Evolutionary conservation across 2,888 invertebrate genomes (phyloP), one percentile per base, ranked within the genome.

Genomic region (Acanthococcus lagerstroemiae): DNA sequence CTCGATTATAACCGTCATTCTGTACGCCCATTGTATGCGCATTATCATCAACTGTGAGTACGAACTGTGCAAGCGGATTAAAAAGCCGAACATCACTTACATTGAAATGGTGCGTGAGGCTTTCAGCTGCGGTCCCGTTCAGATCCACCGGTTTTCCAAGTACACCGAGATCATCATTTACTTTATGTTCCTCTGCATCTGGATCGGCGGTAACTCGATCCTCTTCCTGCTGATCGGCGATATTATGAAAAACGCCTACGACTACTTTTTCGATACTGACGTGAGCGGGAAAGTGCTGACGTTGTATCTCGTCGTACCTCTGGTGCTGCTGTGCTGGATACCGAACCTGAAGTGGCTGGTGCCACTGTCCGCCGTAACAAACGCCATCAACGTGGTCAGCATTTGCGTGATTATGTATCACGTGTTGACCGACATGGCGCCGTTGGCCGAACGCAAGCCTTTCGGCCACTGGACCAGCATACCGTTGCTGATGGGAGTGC

Each of bases 201-300:
- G 63, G 63, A 30, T 63, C 12, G 63, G 63, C 12, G 63, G 52
- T 15, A 63, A 63, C 52, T 63, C 63, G 37, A 52, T 63, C 15
- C 19, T 63, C 44, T 50, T 52, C 21, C n/a, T 63, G 44, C 22
- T 63, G 24, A 54, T 54, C 25, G 22, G 52, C 17, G 27, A 63
- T 25, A 63, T 54, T 52, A 27, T 63, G 26, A 63, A 63, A 44
- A 52, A 52, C 30, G 26, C 52, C 17, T 63, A 30, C 63, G 66
- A 66, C 26, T 57, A 56, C 26, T 66, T 66, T 19, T 56, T 44
- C 48, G 65, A 50, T 17, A 26, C 26, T 6, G 66, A 57, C 22
- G 48, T 57, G n/a, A 50, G 30, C n/a, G 44, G 30, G 46, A 24
- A 45, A 1, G 22, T 56, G 6, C 46, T 66, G 15, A 57, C 44